Evolutionary conservation across 2,113 vertebrate species (phyloP).

Genomic region (Epinephelus lanceolatus): DNA sequence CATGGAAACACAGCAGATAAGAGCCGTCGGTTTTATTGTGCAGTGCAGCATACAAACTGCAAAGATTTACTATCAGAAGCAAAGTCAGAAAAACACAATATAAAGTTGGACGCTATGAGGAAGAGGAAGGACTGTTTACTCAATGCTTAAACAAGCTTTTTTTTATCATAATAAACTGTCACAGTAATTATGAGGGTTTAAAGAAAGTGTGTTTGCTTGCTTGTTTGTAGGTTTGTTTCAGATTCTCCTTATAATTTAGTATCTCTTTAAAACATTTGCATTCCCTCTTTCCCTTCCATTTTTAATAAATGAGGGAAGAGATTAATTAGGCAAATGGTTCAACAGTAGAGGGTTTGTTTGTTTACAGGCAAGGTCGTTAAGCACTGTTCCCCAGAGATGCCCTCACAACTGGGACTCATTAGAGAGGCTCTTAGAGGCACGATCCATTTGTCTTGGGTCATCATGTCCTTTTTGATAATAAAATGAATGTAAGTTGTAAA

Average conservation of each 20-base stretch:
- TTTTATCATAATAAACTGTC: too few relatives aligned
- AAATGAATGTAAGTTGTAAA: constrained; percentile 4
- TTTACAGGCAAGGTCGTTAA: constrained; percentile 64
- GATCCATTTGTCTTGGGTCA: constrained; percentile 23
- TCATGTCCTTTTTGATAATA: constrained; percentile 25
- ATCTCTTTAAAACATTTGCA: not conserved
- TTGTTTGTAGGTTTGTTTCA: not conserved
- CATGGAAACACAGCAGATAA: not conserved
- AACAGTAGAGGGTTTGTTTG: constrained; percentile 57
- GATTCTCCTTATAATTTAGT: not conserved
- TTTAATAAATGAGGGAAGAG: constrained; percentile 37
- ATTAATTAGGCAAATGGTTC: constrained; percentile 58
- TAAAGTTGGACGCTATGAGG: not conserved
- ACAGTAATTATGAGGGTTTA: not conserved
- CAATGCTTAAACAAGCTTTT: not conserved
- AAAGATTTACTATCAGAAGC: not conserved
- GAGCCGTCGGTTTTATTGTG: not conserved
- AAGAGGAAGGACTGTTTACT: not conserved
- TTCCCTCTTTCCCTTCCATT: not conserved
- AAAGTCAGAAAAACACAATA: not conserved
- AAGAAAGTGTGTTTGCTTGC: not conserved
- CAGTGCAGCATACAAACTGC: not conserved
- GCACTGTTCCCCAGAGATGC: constrained; percentile 39
- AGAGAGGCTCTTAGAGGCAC: constrained; percentile 19
- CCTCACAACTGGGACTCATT: constrained; percentile 49